Conservation (phyloP, 2,113 vertebrate species). For the Capra hircus region DNA sequence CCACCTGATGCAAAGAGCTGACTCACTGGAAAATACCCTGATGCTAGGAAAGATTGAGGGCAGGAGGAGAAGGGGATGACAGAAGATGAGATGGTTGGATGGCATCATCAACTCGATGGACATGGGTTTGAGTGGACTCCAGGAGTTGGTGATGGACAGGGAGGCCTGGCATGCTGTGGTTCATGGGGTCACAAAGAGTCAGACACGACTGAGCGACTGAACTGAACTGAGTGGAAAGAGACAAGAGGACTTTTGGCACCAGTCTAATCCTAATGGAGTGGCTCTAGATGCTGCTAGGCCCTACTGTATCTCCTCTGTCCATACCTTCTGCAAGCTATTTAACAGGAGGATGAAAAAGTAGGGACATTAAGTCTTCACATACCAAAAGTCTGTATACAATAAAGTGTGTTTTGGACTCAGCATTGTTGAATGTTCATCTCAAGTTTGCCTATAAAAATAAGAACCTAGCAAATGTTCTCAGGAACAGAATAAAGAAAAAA, state of each 20-base stretch:
- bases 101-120: not conserved
- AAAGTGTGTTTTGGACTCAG: not conserved
- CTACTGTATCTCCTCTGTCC: not conserved
- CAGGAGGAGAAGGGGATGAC: not conserved
- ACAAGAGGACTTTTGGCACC: not conserved
- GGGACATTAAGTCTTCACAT: not conserved
- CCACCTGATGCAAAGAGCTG: not conserved
- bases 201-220: accelerated
- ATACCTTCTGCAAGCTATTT: not conserved
- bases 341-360: not conserved
- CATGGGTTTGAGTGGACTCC: not conserved
- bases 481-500: not conserved
- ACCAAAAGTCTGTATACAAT: not conserved
- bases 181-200: not conserved
- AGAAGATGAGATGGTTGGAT: not conserved
- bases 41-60: not conserved
- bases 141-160: not conserved
- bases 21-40: not conserved
- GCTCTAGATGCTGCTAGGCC: not conserved
- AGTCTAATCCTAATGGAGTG: not conserved
- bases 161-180: not conserved
- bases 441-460: not conserved
- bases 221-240: not conserved
- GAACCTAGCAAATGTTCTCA: not conserved
- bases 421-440: not conserved